A percentile compares a stretch with the other conserved stretches of the same genome.
phyloP scores from a whole-genome alignment of 2,113 vertebrate species.

The Cryptomyrus ogoouensis region DNA sequence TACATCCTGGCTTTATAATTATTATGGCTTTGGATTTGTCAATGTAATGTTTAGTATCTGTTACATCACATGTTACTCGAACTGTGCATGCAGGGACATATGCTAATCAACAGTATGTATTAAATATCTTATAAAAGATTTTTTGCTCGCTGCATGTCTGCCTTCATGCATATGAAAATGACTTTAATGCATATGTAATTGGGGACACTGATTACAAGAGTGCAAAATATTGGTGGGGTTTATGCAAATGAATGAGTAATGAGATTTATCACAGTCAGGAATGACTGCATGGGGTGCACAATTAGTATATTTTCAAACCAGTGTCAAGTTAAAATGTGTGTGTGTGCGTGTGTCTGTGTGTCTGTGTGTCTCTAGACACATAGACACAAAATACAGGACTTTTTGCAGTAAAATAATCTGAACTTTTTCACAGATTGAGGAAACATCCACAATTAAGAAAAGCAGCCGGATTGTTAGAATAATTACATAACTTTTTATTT shows the following conservation, averaged over 20 bases:
- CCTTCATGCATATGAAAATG: slow-evolving; percentile 8
- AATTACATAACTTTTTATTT: not conserved
- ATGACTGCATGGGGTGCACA: not conserved
- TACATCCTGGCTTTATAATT: not conserved
- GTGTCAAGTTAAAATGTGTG: not conserved
- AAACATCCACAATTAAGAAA: not conserved
- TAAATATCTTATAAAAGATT: slow-evolving; percentile 7
- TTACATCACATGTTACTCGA: not conserved
- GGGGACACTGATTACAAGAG: slow-evolving; percentile 3
- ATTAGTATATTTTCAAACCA: slow-evolving; percentile 8
- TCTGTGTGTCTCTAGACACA: too few species aligned
- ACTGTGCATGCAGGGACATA: not conserved
- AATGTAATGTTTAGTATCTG: not conserved
- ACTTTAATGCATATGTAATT: slow-evolving; percentile 6
- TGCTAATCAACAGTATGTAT: not conserved
- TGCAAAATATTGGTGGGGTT: slow-evolving; percentile 12
- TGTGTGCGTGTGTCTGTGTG: too few species aligned
- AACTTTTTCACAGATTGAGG: not conserved
- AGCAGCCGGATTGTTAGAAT: not conserved
- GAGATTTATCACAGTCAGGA: slow-evolving; percentile 12
- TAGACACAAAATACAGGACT: not conserved
- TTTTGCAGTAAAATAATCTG: not conserved
- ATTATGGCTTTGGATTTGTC: not conserved
- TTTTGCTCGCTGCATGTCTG: slow-evolving; percentile 4
- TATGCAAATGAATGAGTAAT: slow-evolving; percentile 11